A percentile compares a stretch with the other conserved stretches of the same genome.
Evolutionary conservation across 1,140 invertebrate species (phyloP).

Genomic region (Drosophila guanche): DNA sequence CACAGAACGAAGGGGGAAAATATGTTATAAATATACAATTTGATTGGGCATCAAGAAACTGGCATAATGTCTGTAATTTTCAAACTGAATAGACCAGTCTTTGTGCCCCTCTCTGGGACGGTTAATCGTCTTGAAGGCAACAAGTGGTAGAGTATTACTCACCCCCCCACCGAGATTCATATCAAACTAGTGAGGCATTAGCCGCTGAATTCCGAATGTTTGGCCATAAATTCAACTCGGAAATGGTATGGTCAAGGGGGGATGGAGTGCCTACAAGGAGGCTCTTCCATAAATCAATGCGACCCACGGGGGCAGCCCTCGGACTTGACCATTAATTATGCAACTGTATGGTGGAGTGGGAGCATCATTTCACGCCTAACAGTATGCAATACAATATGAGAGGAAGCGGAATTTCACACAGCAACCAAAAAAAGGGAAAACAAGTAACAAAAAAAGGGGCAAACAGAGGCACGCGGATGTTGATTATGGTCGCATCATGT

Average conservation of each 20-base stretch:
- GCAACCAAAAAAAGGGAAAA: conserved; percentile 6
- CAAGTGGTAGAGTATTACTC: neutral
- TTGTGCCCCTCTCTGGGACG: too few relatives aligned
- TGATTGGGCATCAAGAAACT: neutral
- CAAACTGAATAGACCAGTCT: too few relatives aligned
- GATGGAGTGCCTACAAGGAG: neutral
- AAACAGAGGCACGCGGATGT: conserved; percentile 44
- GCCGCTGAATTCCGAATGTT: neutral
- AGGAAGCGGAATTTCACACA: conserved; percentile 8
- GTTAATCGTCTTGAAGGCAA: too few relatives aligned
- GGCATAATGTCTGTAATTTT: too few relatives aligned
- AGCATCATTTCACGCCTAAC: conserved; percentile 67
- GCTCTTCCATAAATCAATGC: conserved; percentile 27
- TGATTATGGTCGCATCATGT: conserved; percentile 76
- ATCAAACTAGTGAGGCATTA: neutral
- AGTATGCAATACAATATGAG: conserved; percentile 71
- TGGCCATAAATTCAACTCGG: neutral
- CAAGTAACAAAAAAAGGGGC: neutral
- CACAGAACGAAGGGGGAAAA: neutral
- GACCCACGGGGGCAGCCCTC: neutral
- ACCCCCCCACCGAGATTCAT: neutral
- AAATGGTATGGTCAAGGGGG: too few relatives aligned
- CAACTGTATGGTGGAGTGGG: conserved; percentile 28
- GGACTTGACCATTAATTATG: conserved; percentile 62
- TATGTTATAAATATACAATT: conserved; percentile 32